These are phyloP conservation scores for Ylistrum balloti DNA, from an alignment of 1,140 invertebrate genomes.

Conservation along the genomic window DNA sequence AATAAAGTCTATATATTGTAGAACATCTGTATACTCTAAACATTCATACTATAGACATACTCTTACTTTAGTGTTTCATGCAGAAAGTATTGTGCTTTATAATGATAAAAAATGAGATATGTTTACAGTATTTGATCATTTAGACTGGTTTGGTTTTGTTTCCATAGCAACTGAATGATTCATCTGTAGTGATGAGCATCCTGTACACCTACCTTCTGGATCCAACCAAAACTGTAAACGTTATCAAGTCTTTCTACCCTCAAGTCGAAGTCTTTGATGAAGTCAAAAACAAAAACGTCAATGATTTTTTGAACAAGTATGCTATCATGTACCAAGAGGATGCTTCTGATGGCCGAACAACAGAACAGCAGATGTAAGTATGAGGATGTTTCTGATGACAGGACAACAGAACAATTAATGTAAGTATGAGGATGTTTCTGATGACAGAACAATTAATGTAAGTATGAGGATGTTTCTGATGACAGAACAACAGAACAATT, in stretches of 20 bases:
- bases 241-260: slow-evolving; percentile 93
- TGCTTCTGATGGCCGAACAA: slow-evolving; percentile 58
- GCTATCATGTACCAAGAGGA: slow-evolving; percentile 93
- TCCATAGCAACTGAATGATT: slow-evolving; percentile 93
- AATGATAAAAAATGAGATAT: no score
- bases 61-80: no score
- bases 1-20: no score
- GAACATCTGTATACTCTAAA: no score
- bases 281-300: slow-evolving; percentile 70
- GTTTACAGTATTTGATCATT: background rate
- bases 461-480: no score
- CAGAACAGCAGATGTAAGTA: slow-evolving; percentile 69
- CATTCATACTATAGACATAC: no score
- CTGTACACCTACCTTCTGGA: slow-evolving; percentile 91
- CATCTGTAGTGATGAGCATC: slow-evolving; percentile 95
- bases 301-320: slow-evolving; percentile 94
- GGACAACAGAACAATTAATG: no score
- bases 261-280: slow-evolving; percentile 83
- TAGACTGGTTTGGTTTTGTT: background rate
- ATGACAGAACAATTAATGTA: no score
- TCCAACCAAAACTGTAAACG: slow-evolving; percentile 85
- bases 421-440: no score
- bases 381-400: no score
- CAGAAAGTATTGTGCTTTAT: no score
- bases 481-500: no score